Base-by-base conservation (phyloP, 2,113 vertebrate genomes). In the Mionectes macconnelli region DNA sequence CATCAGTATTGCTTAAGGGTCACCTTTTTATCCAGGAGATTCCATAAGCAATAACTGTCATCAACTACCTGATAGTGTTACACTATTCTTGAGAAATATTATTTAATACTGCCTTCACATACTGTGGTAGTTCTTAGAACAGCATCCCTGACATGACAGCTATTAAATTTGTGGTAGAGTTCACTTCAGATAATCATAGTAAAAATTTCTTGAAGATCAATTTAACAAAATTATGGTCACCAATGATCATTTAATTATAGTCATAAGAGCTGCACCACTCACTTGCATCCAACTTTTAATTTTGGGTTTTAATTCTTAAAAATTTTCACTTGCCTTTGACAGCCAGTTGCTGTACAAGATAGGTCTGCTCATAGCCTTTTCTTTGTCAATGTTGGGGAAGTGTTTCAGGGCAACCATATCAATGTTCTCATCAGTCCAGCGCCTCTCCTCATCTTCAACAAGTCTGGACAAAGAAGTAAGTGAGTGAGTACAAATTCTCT, bases 291-390 rank as follows among this genome's bases (percentile, higher is more conserved):
- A 37, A 59, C 19, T 30, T 5, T 55, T 10, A 6, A 7, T 49
- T 40, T 8, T 23, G 21, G 7, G 4, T 4, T 56, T 33, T 2
- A 4, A 20, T 39, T 40, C 24, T 10, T n/a, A 8, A 0, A 6
- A 37, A 13, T 10, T 42, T 69, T 87, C n/a, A 83, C 76, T 89
- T 87, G 99, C 99, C 99, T 99, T 99, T 1, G 99, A 99, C 39
- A 99, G 97, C 99, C 99, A 99, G 98, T 99, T 99, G 97, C 99
- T 99, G 97, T 99, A 99, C 10, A 99, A 97, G 95, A 99, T 99
- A 42, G 99, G 99, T 68, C 99, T 98, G 97, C 97, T 99, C 95
- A 99, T 98, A 55, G 97, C 99, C 77, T 99, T 99, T 70, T 99
- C 99, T 77, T 99, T 99, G 96, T 99, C 99, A 28, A 99, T 99